Evolutionary conservation across 2,797 vertebrate genomes (phyloP), one percentile per base, ranked within the genome.

Genomic region (Antennarius maculatus): DNA sequence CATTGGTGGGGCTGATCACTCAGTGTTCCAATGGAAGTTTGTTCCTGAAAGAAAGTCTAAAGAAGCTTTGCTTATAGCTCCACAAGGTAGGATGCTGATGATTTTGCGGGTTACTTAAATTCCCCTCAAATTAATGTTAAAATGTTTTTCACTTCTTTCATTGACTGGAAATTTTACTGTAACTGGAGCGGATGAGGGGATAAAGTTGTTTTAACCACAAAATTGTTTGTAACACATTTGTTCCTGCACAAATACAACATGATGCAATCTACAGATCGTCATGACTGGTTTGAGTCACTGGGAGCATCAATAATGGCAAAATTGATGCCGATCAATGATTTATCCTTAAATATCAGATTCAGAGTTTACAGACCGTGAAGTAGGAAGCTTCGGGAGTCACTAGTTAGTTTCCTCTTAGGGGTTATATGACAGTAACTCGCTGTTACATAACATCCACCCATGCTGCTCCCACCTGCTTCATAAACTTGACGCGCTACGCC

Each of bases 21-120:
- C 98, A 39, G 96, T 99, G 83, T 99, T 99, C 86, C 98, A 99
- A 88, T 99, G 98, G 98, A 98, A 96, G 85, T 99, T 98, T 91
- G 92, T 99, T 78, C 95, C 97, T 4, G 98, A 99, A 83, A 92
- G 97, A 71, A 99, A 98, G 76, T 76, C 96, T 55, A 99, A 98
- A 91, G 97, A 99, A 77, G 91, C 94, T 57, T 92, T 97, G 80
- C 96, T 98, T 82, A 94, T 98, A 90, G 95, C 96, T 45, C 95
- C 96, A 11, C 98, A 99, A 94, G 98, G 98, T 96, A 81, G 82
- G 85, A 54, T 28, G 27, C 54, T 39, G 37, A 56, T 41, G 39
- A 11, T 13, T 13, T 41, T 11, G 2, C 13, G 2, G 39, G 3
- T 41, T 41, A 11, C 12, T 34, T 34, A 34, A 34, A 5, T 3